Conservation (phyloP, 2,888 invertebrate genomes). For the Acrobeloides nanus region DNA sequence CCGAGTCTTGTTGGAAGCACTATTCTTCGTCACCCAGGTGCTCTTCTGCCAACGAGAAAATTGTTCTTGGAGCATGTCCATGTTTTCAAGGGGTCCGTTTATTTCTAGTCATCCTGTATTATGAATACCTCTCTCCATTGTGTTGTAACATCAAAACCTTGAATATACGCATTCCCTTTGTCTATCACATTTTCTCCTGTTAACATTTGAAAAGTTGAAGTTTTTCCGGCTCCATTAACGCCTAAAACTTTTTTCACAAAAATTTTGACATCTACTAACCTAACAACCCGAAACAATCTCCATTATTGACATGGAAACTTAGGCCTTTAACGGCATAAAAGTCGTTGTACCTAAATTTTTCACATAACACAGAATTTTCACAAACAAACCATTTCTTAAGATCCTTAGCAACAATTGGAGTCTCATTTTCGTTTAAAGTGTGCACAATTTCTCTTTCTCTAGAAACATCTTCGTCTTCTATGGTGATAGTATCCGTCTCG, state of each 20-base stretch:
- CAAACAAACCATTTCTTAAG: conserved; percentile 24
- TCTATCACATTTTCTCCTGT: conserved; percentile 33
- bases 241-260: conserved; percentile 24
- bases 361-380: neutral
- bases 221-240: conserved; percentile 48
- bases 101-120: no score
- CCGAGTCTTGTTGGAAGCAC: no score
- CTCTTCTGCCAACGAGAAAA: no score
- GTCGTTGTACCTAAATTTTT: conserved; percentile 24
- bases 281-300: conserved; percentile 49
- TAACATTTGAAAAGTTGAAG: conserved; percentile 49
- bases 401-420: conserved; percentile 22
- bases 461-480: conserved; percentile 29
- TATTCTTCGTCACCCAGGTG: no score
- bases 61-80: no score
- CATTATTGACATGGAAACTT: conserved; percentile 35
- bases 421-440: conserved; percentile 9
- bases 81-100: no score
- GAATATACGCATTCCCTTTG: conserved; percentile 30
- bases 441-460: conserved; percentile 20
- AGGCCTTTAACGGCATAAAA: conserved; percentile 32
- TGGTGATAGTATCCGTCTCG: neutral
- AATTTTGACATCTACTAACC: conserved; percentile 17
- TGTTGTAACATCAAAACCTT: conserved; percentile 26
- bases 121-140: conserved; percentile 35